phyloP scores from a whole-genome alignment of 2,888 invertebrate species.

The Dastarcus helophoroides region DNA sequence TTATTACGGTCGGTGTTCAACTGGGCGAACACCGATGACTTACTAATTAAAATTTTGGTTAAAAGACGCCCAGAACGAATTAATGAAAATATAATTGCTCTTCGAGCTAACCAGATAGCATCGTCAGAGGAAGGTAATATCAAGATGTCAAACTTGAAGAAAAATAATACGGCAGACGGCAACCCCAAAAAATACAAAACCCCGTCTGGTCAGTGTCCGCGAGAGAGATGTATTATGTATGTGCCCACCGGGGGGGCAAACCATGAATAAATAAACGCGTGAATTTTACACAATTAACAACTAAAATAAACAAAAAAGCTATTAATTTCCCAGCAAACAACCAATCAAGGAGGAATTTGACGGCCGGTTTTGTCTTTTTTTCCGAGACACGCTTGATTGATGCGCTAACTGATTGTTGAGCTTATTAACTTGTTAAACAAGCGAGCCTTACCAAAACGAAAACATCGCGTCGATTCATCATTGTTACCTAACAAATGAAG shows the following conservation, averaged over 20 bases:
- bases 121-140: constrained; percentile 21
- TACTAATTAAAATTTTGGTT: no score
- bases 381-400: constrained; percentile 30
- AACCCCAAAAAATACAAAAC: constrained; percentile 22
- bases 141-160: constrained; percentile 30
- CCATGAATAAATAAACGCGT: constrained; percentile 41
- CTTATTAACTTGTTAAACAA: constrained; percentile 39
- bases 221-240: constrained; percentile 35
- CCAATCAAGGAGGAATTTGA: constrained; percentile 37
- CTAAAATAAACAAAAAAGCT: constrained; percentile 38
- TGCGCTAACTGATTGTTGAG: constrained; percentile 37
- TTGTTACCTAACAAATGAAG: constrained; percentile 32
- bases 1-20: no score
- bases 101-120: constrained; percentile 9
- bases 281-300: constrained; percentile 42
- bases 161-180: constrained; percentile 27
- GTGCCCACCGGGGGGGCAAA: constrained; percentile 33
- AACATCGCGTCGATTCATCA: constrained; percentile 30
- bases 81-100: no score
- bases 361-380: constrained; percentile 19
- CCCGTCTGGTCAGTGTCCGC: constrained; percentile 21
- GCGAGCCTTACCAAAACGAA: constrained; percentile 22
- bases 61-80: no score
- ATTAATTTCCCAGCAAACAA: constrained; percentile 36
- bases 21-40: no score